Percentiles rank a stretch among this genome's conserved stretches.
phyloP scores from a whole-genome alignment of 2,113 vertebrate genomes.

The Progne subis region DNA sequence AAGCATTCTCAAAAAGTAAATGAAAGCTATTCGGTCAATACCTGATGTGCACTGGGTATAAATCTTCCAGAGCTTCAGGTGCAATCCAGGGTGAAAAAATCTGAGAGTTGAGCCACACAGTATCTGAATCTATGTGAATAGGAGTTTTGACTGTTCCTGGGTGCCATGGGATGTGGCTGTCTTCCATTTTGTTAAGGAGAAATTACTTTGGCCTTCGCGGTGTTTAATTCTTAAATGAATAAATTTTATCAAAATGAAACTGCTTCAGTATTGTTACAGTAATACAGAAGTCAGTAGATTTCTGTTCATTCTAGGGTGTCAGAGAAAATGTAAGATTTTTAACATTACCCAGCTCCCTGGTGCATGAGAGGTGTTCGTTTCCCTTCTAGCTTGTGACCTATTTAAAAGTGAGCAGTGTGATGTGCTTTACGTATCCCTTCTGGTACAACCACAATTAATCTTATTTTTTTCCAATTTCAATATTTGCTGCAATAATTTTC shows the following conservation, averaged over 20 bases:
- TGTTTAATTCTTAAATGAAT: not conserved
- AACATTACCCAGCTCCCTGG: not conserved
- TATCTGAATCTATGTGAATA: not conserved
- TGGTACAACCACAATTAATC: not conserved
- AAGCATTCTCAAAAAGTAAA: not conserved
- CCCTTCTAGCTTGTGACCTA: not conserved
- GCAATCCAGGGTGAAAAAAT: not conserved
- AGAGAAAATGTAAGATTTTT: not conserved
- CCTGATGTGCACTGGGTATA: not conserved
- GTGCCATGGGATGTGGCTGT: not conserved
- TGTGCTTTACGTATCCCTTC: not conserved
- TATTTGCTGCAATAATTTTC: slow-evolving; percentile 40
- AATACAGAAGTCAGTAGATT: not conserved
- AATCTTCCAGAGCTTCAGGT: not conserved
- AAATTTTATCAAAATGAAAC: not conserved
- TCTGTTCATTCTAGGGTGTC: not conserved
- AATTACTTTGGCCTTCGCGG: not conserved
- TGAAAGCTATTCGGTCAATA: not conserved
- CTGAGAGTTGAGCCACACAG: not conserved
- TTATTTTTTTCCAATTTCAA: not conserved
- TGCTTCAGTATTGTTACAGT: not conserved
- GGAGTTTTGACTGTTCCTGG: not conserved
- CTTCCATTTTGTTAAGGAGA: not conserved
- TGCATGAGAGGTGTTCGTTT: not conserved
- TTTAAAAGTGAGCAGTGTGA: not conserved